Evolutionary conservation across 2,113 vertebrate genomes (phyloP).

Genomic region (Spheniscus mendiculus): DNA sequence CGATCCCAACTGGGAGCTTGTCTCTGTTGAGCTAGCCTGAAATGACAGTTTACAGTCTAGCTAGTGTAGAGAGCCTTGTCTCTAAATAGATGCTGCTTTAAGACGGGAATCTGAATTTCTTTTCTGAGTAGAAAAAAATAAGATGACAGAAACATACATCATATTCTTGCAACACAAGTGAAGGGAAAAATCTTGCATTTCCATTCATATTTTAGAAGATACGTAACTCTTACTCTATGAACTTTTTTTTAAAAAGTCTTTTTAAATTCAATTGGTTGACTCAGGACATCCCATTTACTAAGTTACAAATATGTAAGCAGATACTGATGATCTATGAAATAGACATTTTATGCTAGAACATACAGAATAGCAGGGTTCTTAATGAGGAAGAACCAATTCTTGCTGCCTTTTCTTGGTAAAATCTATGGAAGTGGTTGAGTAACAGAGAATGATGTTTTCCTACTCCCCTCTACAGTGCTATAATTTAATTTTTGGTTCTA

Average conservation of each 20-base stretch:
- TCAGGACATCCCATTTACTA: not conserved
- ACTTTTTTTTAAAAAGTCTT: not conserved
- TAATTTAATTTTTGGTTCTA: not conserved
- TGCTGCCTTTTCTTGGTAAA: not conserved
- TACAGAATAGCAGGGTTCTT: not conserved
- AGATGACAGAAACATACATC: conserved; percentile 49
- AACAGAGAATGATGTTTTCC: not conserved
- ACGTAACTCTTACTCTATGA: no score
- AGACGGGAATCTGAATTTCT: conserved; percentile 53
- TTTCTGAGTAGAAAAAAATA: conserved; percentile 48
- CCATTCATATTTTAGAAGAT: no score
- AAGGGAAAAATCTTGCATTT: not conserved
- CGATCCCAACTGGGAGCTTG: conserved; percentile 38
- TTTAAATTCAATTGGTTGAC: not conserved
- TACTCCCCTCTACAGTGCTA: not conserved
- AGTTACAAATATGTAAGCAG: not conserved
- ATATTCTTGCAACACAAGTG: conserved; percentile 42
- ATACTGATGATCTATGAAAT: not conserved
- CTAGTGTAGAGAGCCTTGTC: conserved; percentile 38
- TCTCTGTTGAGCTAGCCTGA: conserved; percentile 58
- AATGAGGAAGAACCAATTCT: not conserved
- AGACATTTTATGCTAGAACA: not conserved
- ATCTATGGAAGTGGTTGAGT: not conserved
- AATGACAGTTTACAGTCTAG: conserved; percentile 46
- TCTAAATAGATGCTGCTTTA: conserved; percentile 63